Conservation (phyloP, 2,888 invertebrate genomes). For the Pachydiplax longipennis region DNA sequence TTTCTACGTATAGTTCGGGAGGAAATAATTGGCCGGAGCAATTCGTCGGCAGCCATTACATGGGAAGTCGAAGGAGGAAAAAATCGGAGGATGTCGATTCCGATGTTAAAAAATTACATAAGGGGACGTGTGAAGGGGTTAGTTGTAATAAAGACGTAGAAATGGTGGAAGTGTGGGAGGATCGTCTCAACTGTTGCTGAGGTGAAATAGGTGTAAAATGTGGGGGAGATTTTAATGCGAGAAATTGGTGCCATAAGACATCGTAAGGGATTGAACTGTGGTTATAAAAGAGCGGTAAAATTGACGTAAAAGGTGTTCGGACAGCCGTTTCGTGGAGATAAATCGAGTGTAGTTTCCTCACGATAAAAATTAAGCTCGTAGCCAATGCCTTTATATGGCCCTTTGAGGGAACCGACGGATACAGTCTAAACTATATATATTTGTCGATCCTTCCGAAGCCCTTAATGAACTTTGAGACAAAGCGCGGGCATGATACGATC, state of each 20-base stretch:
- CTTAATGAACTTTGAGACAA: no score
- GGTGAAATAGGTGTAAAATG: conserved; percentile 6
- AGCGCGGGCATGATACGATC: no score
- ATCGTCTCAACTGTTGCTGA: not conserved
- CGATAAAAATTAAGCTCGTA: not conserved
- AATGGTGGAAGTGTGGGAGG: no score
- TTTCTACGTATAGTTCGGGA: not conserved
- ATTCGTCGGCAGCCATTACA: not conserved
- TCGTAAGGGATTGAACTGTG: not conserved
- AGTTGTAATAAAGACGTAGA: not conserved
- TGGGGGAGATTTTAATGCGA: not conserved
- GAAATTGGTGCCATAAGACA: not conserved
- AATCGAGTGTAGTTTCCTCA: not conserved
- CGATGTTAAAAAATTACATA: not conserved
- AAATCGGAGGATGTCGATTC: not conserved
- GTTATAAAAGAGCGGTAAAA: not conserved
- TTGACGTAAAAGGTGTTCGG: not conserved
- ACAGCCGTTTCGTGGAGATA: not conserved
- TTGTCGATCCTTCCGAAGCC: no score
- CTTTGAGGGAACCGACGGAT: no score
- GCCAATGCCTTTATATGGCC: not conserved
- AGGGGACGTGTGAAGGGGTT: not conserved
- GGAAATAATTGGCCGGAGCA: not conserved
- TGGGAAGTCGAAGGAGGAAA: not conserved
- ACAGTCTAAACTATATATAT: no score